Evolutionary conservation across 2,888 invertebrate species (phyloP).

Genomic region (Caenorhabditis macrosperma): DNA sequence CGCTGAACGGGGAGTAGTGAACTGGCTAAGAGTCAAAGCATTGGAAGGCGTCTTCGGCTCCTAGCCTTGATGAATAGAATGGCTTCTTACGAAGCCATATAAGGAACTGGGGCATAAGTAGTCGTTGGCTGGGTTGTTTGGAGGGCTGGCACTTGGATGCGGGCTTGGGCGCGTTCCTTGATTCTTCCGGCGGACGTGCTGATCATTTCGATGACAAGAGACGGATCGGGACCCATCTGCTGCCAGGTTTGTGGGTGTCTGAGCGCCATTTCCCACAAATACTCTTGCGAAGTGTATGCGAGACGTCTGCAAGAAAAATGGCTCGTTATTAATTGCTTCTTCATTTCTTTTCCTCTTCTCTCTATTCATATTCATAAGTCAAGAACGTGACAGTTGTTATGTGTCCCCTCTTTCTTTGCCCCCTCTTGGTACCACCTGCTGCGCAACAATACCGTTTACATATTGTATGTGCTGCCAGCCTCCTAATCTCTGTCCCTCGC

Average conservation of each 20-base stretch:
- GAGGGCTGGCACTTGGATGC: background rate
- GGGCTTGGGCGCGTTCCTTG: background rate
- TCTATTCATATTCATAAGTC: constrained; percentile 49
- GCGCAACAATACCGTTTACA: constrained; percentile 55
- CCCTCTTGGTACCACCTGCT: constrained; percentile 51
- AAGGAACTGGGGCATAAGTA: constrained; percentile 21
- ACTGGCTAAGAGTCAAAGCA: background rate
- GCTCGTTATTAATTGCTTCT: constrained; percentile 2
- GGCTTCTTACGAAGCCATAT: constrained; percentile 26
- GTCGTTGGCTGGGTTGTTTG: no score
- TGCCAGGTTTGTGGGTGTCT: constrained; percentile 16
- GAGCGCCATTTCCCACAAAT: constrained; percentile 20
- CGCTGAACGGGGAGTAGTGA: constrained; percentile 8
- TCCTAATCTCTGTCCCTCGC: constrained; percentile 43
- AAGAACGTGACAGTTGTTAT: constrained; percentile 28
- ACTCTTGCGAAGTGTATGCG: constrained; percentile 21
- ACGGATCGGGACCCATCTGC: constrained; percentile 1
- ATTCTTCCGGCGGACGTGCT: constrained; percentile 13
- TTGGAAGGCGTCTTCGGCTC: constrained; percentile 32
- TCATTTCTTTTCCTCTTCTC: background rate
- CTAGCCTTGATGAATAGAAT: background rate
- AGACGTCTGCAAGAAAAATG: constrained; percentile 39
- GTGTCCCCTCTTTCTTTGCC: constrained; percentile 12
- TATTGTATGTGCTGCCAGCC: constrained; percentile 21
- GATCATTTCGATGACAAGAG: constrained; percentile 56